Base-by-base conservation (phyloP, 2,797 vertebrate genomes). In the Coilia nasus region DNA sequence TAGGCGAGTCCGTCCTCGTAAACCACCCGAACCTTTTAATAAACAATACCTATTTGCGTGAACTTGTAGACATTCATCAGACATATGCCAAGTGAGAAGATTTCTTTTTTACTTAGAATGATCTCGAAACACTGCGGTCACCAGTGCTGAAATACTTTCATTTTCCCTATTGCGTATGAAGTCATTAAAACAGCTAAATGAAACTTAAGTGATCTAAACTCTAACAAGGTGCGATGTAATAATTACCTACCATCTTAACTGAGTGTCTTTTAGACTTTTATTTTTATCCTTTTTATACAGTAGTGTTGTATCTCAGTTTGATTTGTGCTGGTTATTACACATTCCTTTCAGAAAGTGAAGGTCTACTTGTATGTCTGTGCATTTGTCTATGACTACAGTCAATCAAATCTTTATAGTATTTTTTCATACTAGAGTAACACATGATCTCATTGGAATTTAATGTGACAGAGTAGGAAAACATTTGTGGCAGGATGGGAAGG, bases 41-140 rank as follows among this genome's bases (percentile, higher is more conserved):
- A 86, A 89, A 90, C 87, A 87, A 87, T 84, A 87, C 81, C 83
- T 89, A 88, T 88, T 59, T 86, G 44, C n/a, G 75, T 46, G 84
- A 89, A 87, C 88, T 88, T 88, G 88, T 89, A 89, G 84, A 11
- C 44, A 21, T 19, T 78, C 15, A 21, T 17, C 21, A 6, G 35
- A 60, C 31, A 15, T 6, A 15, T 75, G 15, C 6, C 17, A 15
- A n/a, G 21, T 75, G 12, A 25, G 12, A 28, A 41, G 15, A 71
- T 9, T 10, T 25, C 0, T 28, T 67, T 31, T 14, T 14, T 15
- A 75, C 6, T 35, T 14, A 15, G 11, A 12, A 21, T 62, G 7
- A 14, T 54, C n/a, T n/a, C n/a, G n/a, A n/a, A n/a, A n/a, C 12
- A 23, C 44, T 44, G 54, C 23, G 19, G 6, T 59, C 31, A 35